Evolutionary conservation across 2,888 invertebrate genomes (phyloP).

Genomic region (Drosophila meridionalis): DNA sequence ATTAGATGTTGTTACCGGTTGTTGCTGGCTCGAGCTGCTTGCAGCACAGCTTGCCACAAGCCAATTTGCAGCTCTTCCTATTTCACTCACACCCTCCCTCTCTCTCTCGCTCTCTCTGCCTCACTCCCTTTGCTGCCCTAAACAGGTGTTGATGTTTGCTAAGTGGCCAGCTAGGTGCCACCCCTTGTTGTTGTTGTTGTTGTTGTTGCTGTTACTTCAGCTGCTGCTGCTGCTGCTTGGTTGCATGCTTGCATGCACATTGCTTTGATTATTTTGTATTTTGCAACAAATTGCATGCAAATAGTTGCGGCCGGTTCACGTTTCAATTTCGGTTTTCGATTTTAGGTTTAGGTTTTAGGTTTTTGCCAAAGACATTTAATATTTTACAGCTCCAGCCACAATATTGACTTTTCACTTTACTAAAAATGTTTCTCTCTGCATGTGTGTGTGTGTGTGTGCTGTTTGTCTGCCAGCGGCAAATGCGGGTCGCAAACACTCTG

Average conservation of each 20-base stretch:
- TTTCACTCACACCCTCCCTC: background rate
- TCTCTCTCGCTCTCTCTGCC: background rate
- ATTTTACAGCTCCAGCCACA: constrained; percentile 67
- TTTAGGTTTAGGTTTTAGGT: constrained; percentile 2
- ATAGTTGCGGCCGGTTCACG: constrained; percentile 60
- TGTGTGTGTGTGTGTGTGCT: constrained; percentile 11
- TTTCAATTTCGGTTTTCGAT: constrained; percentile 12
- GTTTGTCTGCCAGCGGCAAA: constrained; percentile 23
- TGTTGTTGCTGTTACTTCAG: background rate
- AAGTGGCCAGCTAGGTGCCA: constrained; percentile 54
- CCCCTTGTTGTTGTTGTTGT: constrained; percentile 1
- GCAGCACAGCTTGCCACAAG: constrained; percentile 53
- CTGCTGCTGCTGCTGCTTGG: background rate
- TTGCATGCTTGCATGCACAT: constrained; percentile 64
- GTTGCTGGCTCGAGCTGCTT: constrained; percentile 28
- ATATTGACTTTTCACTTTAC: constrained; percentile 72
- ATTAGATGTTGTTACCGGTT: constrained; percentile 61
- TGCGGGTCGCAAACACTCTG: constrained; percentile 1
- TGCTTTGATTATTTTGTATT: constrained; percentile 79
- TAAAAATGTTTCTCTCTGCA: background rate
- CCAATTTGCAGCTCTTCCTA: constrained; percentile 64
- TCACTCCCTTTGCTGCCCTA: constrained; percentile 36
- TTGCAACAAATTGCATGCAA: constrained; percentile 75
- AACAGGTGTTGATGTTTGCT: constrained; percentile 79
- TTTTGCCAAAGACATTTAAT: constrained; percentile 67